Conservation (phyloP, 2,888 invertebrate genomes). For the Chloromyia formosa region DNA sequence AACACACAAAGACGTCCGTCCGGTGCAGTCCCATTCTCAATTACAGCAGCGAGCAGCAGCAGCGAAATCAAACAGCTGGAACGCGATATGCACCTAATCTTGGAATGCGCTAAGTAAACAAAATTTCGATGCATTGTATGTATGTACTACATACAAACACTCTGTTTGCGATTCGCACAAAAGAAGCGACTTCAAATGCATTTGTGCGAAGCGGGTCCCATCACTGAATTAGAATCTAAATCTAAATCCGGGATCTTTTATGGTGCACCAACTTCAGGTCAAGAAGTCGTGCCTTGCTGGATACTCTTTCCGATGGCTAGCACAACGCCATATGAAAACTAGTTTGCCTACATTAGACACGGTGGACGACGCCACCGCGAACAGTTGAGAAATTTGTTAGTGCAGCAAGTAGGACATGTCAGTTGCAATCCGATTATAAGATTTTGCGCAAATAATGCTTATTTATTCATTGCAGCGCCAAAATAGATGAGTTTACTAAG, state of each 20-base stretch:
- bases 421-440: slow-evolving; percentile 40
- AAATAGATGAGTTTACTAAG: slow-evolving; percentile 21
- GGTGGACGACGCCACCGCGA: not conserved
- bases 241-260: slow-evolving; percentile 41
- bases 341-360: slow-evolving; percentile 12
- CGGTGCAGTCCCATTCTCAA: not conserved
- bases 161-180: not conserved
- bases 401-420: slow-evolving; percentile 40
- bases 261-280: slow-evolving; percentile 27
- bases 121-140: slow-evolving; percentile 25
- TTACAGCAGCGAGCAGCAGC: not conserved
- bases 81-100: not conserved
- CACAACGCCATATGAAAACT: slow-evolving; percentile 8
- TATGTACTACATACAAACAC: not conserved
- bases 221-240: slow-evolving; percentile 12
- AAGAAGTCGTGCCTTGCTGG: slow-evolving; percentile 31
- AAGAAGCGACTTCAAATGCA: not conserved
- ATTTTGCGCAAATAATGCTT: slow-evolving; percentile 37
- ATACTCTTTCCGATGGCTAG: not conserved
- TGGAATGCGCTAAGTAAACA: slow-evolving; percentile 19
- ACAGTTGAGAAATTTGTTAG: not conserved
- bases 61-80: not conserved
- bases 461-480: slow-evolving; percentile 14
- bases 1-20: slow-evolving; percentile 30
- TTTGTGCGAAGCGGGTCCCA: slow-evolving; percentile 17